Percentiles rank a stretch among this genome's conserved stretches.
These are phyloP conservation scores for Spondyliosoma cantharus DNA, from an alignment of 2,797 vertebrate species.

Conservation along the genomic window DNA sequence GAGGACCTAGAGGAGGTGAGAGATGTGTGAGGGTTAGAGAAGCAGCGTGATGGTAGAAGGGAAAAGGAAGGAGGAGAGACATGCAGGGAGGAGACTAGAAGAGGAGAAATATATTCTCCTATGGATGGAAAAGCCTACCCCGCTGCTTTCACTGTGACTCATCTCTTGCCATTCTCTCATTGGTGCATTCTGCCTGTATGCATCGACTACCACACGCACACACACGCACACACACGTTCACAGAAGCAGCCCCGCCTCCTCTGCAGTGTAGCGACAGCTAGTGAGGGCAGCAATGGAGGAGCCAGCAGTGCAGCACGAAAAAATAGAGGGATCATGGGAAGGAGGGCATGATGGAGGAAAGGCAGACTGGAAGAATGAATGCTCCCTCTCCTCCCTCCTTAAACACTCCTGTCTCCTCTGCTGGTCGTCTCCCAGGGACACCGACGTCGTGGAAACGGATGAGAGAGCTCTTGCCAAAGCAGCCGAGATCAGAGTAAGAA, in stretches of 20 bases:
- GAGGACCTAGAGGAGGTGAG: slow-evolving; percentile 4
- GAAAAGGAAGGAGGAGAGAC: neutral
- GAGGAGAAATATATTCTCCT: neutral
- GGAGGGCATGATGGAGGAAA: slow-evolving; percentile 61
- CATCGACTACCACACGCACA: slow-evolving; percentile 20
- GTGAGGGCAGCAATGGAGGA: slow-evolving; percentile 76
- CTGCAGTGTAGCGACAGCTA: slow-evolving; percentile 71
- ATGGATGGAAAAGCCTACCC: slow-evolving; percentile 1
- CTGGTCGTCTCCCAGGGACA: slow-evolving; percentile 76
- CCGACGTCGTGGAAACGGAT: slow-evolving; percentile 71
- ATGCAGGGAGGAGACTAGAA: slow-evolving; percentile 17
- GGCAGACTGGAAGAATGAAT: slow-evolving; percentile 70
- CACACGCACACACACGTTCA: slow-evolving; percentile 24
- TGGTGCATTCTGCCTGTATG: slow-evolving; percentile 60
- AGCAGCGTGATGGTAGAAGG: slow-evolving; percentile 16
- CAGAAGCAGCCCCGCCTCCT: slow-evolving; percentile 72
- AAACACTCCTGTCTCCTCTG: slow-evolving; percentile 82
- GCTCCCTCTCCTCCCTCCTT: slow-evolving; percentile 74
- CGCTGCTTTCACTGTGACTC: slow-evolving; percentile 44
- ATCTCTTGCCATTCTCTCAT: slow-evolving; percentile 35
- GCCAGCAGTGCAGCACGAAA: slow-evolving; percentile 69
- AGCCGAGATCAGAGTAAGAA: slow-evolving; percentile 82
- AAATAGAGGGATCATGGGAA: slow-evolving; percentile 66
- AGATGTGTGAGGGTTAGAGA: slow-evolving; percentile 10
- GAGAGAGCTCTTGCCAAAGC: slow-evolving; percentile 72